Evolutionary conservation across 37 sponge, comb jelly and placozoan species (phyloP).

Genomic region (Eunapius fragilis): DNA sequence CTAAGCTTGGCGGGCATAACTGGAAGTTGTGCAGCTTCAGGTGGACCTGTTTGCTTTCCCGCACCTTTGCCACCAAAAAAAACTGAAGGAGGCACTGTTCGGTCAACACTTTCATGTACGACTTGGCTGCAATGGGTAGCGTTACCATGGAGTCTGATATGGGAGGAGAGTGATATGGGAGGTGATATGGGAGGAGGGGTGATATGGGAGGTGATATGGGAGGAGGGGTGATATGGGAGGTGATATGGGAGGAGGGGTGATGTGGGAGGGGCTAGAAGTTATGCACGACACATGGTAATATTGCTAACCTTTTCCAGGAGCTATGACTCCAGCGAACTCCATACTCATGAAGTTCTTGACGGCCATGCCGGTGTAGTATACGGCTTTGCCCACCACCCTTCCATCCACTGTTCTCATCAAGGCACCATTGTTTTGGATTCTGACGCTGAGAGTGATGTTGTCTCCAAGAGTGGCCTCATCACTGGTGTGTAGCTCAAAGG

Average conservation of each 20-base stretch:
- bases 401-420: conserved; percentile 75
- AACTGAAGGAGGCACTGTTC: conserved; percentile 73
- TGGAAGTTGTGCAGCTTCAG: conserved; percentile 52
- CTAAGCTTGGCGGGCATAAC: conserved; percentile 38
- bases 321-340: conserved; percentile 73
- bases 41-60: conserved; percentile 75
- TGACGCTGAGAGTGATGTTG: conserved; percentile 30
- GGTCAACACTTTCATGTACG: conserved; percentile 56
- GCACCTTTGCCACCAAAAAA: conserved; percentile 65
- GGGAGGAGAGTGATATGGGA: too few species aligned
- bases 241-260: too few species aligned
- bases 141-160: conserved; percentile 66
- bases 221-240: too few species aligned
- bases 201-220: too few species aligned
- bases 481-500: conserved; percentile 42
- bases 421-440: conserved; percentile 43
- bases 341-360: conserved; percentile 62
- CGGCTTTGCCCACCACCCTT: conserved; percentile 54
- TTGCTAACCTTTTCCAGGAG: conserved; percentile 68
- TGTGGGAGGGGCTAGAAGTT: background rate
- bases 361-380: conserved; percentile 55
- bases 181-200: too few species aligned
- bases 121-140: conserved; percentile 59
- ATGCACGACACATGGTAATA: background rate
- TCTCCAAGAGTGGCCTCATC: conserved; percentile 47